Base-by-base conservation (phyloP, 2,113 vertebrate species). In the Castor canadensis region DNA sequence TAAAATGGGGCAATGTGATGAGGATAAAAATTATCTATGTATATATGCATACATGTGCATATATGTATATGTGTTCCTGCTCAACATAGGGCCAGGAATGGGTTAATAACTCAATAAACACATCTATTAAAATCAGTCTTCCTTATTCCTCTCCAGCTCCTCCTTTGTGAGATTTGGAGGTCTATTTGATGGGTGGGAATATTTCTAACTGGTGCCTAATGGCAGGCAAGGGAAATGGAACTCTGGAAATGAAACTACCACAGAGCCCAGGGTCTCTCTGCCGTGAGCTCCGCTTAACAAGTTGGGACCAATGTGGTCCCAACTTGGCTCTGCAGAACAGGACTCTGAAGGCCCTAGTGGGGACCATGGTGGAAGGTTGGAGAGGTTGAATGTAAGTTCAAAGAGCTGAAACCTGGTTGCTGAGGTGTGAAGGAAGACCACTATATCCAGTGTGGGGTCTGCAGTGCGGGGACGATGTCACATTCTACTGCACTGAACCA, bases 61-160 rank as follows among this genome's bases (percentile, higher is more conserved):
- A n/a, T n/a, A n/a, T n/a, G n/a, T n/a, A n/a, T n/a, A n/a, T n/a
- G n/a, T n/a, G n/a, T n/a, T n/a, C n/a, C n/a, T n/a, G n/a, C n/a
- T n/a, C n/a, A n/a, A n/a, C 24, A 28, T 49, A 89, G 16, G 52
- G 6, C 26, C 17, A 89, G 47, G n/a, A n/a, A n/a, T n/a, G n/a
- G n/a, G n/a, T n/a, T n/a, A n/a, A n/a, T n/a, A 92, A 17, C 38
- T 92, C 84, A 40, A 89, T 47, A 94, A 80, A 85, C 69, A 79
- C 35, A 16, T 49, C 47, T 64, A 58, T 84, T 79, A 85, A 71
- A 85, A 43, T 30, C 22, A 56, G 62, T 56, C n/a, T 62, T 87
- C 35, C 20, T 71, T 12, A 66, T 60, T 80, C 45, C 20, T 92
- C n/a, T 64, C n/a, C 49, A 30, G 10, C 32, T 47, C 40, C 43